Evolutionary conservation across 2,113 vertebrate species (phyloP).

Genomic region (Cathartes aura): DNA sequence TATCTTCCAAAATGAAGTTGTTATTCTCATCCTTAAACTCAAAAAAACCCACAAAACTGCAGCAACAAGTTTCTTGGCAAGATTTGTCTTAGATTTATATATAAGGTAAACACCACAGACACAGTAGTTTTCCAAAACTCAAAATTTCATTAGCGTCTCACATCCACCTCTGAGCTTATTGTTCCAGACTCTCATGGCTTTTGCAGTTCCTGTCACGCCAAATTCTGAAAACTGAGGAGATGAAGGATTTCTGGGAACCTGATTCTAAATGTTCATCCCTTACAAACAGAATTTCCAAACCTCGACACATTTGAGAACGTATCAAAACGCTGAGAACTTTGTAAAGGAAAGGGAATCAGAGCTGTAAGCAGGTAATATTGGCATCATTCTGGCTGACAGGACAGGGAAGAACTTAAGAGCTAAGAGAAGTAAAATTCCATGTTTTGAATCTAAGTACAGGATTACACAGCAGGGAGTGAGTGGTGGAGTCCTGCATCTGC

Average conservation of each 20-base stretch:
- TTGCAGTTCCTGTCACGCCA: background rate
- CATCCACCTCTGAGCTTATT: background rate
- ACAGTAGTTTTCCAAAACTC: background rate
- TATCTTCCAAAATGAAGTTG: background rate
- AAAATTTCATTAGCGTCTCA: background rate
- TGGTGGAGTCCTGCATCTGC: background rate
- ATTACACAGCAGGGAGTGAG: background rate
- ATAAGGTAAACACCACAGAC: background rate
- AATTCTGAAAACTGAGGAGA: background rate
- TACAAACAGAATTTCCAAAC: background rate
- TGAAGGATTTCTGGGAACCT: background rate
- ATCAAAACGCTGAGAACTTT: background rate
- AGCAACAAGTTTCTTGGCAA: background rate
- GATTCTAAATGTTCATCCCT: background rate
- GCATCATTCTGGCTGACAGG: background rate
- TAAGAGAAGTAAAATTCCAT: background rate
- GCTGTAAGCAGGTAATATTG: background rate
- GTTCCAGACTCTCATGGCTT: background rate
- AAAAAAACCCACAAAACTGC: background rate
- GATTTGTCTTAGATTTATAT: background rate
- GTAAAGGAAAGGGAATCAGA: background rate
- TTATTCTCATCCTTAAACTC: background rate
- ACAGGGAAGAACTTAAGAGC: background rate
- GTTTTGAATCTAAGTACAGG: background rate
- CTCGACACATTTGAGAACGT: background rate